phyloP scores from a whole-genome alignment of 2,888 invertebrate species.

The Andrena camellia region DNA sequence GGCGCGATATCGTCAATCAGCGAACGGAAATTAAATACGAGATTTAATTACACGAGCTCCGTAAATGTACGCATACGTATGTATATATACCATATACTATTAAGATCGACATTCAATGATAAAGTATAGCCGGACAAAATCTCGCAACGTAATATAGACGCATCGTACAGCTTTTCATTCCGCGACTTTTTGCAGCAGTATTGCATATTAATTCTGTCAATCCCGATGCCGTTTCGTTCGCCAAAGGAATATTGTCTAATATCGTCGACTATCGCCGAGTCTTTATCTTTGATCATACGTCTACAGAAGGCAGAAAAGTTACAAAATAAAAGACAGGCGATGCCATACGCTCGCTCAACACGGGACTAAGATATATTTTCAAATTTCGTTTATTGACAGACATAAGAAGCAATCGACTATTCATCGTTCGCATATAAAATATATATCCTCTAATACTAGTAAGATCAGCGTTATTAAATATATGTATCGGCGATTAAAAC shows the following conservation, averaged over 20 bases:
- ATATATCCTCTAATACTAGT: constrained; percentile 57
- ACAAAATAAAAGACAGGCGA: not conserved
- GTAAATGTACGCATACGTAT: constrained; percentile 30
- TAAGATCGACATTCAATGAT: constrained; percentile 29
- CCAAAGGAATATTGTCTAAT: not conserved
- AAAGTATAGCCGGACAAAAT: constrained; percentile 33
- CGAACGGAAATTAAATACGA: constrained; percentile 41
- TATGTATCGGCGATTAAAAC: constrained; percentile 48
- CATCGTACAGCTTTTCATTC: constrained; percentile 10
- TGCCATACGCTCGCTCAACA: constrained; percentile 13
- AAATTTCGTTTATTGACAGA: constrained; percentile 61
- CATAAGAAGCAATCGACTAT: constrained; percentile 60
- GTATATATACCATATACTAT: constrained; percentile 24
- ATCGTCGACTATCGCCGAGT: not conserved
- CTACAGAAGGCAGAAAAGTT: not conserved
- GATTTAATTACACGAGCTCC: constrained; percentile 37
- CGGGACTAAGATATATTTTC: constrained; percentile 43
- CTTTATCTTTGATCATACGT: not conserved
- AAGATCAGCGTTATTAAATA: constrained; percentile 51
- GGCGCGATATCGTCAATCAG: constrained; percentile 34
- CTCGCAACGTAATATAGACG: constrained; percentile 34
- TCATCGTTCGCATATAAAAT: constrained; percentile 63
- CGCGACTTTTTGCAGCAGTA: constrained; percentile 38
- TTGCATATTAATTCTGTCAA: constrained; percentile 57
- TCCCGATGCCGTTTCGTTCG: not conserved